Evolutionary conservation across 2,888 invertebrate species (phyloP).

Genomic region (Aromia moschata): DNA sequence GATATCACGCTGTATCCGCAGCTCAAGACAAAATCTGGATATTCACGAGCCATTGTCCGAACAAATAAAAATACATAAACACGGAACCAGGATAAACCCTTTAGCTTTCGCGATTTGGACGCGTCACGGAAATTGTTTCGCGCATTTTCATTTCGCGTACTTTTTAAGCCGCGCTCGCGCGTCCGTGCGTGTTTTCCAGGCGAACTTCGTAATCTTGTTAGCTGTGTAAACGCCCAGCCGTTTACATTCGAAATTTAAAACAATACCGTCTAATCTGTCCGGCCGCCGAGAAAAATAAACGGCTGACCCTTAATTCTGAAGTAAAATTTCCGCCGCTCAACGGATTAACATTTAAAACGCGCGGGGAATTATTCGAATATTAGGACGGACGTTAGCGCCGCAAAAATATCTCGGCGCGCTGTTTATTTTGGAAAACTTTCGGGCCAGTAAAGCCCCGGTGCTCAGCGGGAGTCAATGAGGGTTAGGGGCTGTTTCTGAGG

Average conservation of each 20-base stretch:
- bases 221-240: slow-evolving; percentile 25
- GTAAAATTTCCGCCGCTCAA: slow-evolving; percentile 33
- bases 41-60: no score
- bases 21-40: no score
- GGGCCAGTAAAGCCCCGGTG: slow-evolving; percentile 1
- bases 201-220: slow-evolving; percentile 33
- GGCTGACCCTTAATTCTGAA: slow-evolving; percentile 38
- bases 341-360: slow-evolving; percentile 42
- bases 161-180: not conserved
- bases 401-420: slow-evolving; percentile 27
- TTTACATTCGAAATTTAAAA: slow-evolving; percentile 38
- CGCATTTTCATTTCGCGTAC: not conserved
- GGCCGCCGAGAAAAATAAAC: slow-evolving; percentile 46
- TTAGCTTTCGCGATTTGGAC: no score
- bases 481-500: no score
- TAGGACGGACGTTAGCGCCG: slow-evolving; percentile 43
- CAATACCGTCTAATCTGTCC: slow-evolving; percentile 44
- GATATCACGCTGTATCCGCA: no score
- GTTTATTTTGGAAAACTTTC: slow-evolving; percentile 31
- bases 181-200: slow-evolving; percentile 8
- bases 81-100: no score
- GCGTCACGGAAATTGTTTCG: no score
- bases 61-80: no score
- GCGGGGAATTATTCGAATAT: slow-evolving; percentile 41
- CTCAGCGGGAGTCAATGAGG: not conserved